A percentile compares a stretch with the other conserved stretches of the same genome.
Conservation (phyloP, 1,140 invertebrate genomes). For the Sycophaga agraensis region DNA sequence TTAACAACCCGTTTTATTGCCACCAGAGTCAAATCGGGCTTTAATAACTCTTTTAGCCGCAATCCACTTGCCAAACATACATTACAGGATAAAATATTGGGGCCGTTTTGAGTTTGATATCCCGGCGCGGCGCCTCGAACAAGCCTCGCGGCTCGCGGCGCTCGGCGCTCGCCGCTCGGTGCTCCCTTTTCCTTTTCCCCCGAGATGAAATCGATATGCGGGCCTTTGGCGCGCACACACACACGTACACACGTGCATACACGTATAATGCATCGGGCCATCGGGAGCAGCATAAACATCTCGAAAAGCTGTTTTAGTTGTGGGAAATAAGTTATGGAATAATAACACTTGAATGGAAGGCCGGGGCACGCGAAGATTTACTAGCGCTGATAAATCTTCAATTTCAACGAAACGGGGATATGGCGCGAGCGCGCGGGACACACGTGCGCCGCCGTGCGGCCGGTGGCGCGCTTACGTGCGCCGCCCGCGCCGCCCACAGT, state of each 20-base stretch:
- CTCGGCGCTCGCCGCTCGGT: too few relatives aligned
- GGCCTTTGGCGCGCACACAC: too few relatives aligned
- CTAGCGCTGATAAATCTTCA: constrained; percentile 17
- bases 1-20: constrained; percentile 12
- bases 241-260: too few relatives aligned
- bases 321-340: constrained; percentile 24
- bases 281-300: constrained; percentile 24
- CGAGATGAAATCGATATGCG: constrained; percentile 19
- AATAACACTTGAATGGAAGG: constrained; percentile 21
- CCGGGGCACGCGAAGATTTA: constrained; percentile 21
- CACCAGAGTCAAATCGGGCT: constrained; percentile 1
- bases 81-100: constrained; percentile 19
- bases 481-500: constrained; percentile 29
- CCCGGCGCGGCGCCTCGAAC: background rate
- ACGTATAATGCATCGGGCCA: too few relatives aligned
- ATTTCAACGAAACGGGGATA: constrained; percentile 6
- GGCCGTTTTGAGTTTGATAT: constrained; percentile 8
- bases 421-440: too few relatives aligned
- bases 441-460: too few relatives aligned
- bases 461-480: too few relatives aligned
- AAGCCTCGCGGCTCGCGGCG: too few relatives aligned
- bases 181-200: too few relatives aligned
- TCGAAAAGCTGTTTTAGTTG: constrained; percentile 23
- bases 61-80: constrained; percentile 12
- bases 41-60: constrained; percentile 7